These are phyloP conservation scores for Galeopterus variegatus DNA, from an alignment of 2,113 vertebrate species.

Conservation along the genomic window DNA sequence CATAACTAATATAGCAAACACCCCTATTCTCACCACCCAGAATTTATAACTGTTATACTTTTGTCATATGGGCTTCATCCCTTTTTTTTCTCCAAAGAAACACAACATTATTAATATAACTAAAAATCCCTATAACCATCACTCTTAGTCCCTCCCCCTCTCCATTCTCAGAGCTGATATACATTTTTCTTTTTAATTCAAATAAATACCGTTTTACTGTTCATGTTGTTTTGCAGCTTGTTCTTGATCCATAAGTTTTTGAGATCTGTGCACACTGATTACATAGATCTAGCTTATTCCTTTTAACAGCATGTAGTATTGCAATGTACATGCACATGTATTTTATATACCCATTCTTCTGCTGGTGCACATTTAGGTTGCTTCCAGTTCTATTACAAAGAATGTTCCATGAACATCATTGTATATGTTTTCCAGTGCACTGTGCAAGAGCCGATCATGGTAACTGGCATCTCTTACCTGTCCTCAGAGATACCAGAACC, in stretches of 20 bases:
- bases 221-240: neutral
- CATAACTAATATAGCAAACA: neutral
- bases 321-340: neutral
- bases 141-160: neutral
- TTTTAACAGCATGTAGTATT: neutral
- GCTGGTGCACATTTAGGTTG: neutral
- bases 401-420: neutral
- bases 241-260: neutral
- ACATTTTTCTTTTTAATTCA: neutral
- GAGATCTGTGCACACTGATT: neutral
- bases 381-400: neutral
- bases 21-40: neutral
- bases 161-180: neutral
- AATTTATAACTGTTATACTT: neutral
- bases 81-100: neutral
- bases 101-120: neutral
- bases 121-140: neutral
- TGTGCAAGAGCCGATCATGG: neutral
- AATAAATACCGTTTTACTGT: neutral
- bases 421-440: neutral
- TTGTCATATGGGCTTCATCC: neutral
- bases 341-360: neutral
- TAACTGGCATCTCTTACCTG: neutral
- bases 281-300: neutral
- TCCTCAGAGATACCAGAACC: neutral